Evolutionary conservation across 2,888 invertebrate genomes (phyloP), one percentile per base, ranked within the genome.

Genomic region (Drosophila testacea): DNA sequence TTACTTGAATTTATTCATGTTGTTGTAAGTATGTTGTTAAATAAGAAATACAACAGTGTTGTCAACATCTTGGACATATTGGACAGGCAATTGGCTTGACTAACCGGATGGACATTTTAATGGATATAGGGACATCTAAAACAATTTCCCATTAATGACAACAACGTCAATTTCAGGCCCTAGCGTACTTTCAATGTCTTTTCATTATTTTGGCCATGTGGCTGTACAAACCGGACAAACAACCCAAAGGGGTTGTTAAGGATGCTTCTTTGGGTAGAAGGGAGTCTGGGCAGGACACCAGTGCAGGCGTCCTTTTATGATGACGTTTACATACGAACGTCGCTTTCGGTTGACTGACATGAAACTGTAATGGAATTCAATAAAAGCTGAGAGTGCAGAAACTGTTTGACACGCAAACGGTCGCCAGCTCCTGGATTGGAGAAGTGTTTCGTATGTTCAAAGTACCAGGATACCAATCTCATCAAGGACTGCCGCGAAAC

Each of bases 331-430:
- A n/a, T n/a, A n/a, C 78, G 51, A 59, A 47, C 70, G 54, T n/a
- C 34, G 51, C 65, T 27, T 59, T 65, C 60, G 75, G 50, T 57
- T 69, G 74, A 61, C 66, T 80, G 85, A 85, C 83, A 83, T 88
- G 83, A 86, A 81, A 81, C 83, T 79, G 88, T 87, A 84, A 81
- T 89, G 89, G 89, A 84, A 87, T 89, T 84, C 89, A 89, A 84
- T 84, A 88, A 84, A 89, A 84, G 89, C 83, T 85, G 85, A 89
- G 88, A 89, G 85, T 89, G 88, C 85, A 81, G 76, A 89, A 83
- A 81, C 68, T 61, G 84, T 81, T 86, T 80, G 88, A 84, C 80
- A 87, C 82, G 76, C 69, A 56, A 73, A 62, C 72, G 71, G 48
- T 52, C 47, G 54, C 11, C 48, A n/a, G 30, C 38, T 41, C 39